Percentiles rank a stretch among this genome's conserved stretches.
These are phyloP conservation scores for Deroplatys truncata DNA, from an alignment of 2,888 invertebrate genomes.

Conservation along the genomic window DNA sequence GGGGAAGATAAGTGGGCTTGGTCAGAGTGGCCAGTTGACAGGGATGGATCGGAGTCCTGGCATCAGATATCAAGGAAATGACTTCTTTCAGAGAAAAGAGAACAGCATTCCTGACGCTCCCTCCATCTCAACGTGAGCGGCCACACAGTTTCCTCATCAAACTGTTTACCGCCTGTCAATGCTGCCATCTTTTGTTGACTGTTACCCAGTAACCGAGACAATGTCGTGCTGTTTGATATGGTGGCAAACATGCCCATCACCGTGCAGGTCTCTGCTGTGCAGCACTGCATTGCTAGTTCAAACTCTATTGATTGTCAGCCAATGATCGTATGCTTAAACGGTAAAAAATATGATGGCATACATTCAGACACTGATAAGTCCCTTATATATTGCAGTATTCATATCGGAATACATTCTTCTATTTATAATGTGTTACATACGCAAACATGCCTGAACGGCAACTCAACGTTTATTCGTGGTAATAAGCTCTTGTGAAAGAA, in stretches of 20 bases:
- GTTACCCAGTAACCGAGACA: background rate
- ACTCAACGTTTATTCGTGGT: too few species aligned
- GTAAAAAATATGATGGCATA: too few species aligned
- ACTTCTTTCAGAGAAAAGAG: background rate
- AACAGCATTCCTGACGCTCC: background rate
- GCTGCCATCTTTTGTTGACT: background rate
- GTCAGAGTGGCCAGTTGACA: background rate
- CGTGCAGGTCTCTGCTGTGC: too few species aligned
- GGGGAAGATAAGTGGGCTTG: background rate
- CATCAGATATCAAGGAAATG: background rate
- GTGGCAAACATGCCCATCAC: background rate
- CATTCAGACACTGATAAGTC: too few species aligned
- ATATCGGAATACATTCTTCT: too few species aligned
- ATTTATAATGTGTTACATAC: too few species aligned
- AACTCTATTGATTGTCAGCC: too few species aligned
- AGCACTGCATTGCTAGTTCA: too few species aligned
- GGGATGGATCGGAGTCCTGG: background rate
- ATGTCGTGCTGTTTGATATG: background rate
- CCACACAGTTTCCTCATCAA: background rate
- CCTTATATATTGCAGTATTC: too few species aligned
- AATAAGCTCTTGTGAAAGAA: too few species aligned
- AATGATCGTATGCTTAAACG: too few species aligned
- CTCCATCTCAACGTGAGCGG: background rate
- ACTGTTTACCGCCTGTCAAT: background rate
- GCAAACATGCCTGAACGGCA: too few species aligned